phyloP scores from a whole-genome alignment of 2,113 vertebrate genomes.

The Casuarius casuarius region DNA sequence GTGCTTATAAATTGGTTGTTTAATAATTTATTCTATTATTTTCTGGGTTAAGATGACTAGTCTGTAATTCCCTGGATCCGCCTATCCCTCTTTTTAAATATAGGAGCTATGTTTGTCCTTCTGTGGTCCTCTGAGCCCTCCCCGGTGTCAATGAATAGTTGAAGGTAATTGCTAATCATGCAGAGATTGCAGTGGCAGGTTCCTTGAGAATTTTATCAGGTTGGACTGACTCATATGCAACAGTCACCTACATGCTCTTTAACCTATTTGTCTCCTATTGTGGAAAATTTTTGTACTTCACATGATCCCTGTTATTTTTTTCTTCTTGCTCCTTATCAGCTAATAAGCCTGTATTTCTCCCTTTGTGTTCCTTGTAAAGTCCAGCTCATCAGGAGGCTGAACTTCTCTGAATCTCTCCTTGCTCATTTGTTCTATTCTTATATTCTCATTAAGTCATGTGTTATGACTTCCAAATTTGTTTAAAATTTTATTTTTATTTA shows the following conservation, averaged over 20 bases:
- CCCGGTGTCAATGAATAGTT: background rate
- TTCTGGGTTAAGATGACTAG: background rate
- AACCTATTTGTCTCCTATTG: background rate
- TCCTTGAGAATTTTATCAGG: background rate
- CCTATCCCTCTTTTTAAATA: background rate
- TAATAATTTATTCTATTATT: conserved; percentile 12
- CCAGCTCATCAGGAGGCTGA: background rate
- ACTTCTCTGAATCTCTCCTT: background rate
- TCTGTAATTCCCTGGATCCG: background rate
- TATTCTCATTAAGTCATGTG: background rate
- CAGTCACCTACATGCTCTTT: background rate
- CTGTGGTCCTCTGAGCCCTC: background rate
- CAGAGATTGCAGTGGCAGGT: background rate
- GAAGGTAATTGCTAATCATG: background rate
- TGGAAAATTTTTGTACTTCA: background rate
- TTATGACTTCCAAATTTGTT: background rate
- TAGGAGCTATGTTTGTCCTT: background rate
- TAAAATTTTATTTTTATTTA: background rate
- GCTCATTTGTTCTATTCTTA: background rate
- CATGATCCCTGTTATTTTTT: background rate
- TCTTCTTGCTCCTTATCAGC: background rate
- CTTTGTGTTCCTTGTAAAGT: background rate
- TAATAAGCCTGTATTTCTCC: background rate
- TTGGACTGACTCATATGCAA: background rate
- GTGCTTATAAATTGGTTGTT: background rate